Evolutionary conservation across 1,140 invertebrate species (phyloP).

Genomic region (Elymnias hypermnestra): DNA sequence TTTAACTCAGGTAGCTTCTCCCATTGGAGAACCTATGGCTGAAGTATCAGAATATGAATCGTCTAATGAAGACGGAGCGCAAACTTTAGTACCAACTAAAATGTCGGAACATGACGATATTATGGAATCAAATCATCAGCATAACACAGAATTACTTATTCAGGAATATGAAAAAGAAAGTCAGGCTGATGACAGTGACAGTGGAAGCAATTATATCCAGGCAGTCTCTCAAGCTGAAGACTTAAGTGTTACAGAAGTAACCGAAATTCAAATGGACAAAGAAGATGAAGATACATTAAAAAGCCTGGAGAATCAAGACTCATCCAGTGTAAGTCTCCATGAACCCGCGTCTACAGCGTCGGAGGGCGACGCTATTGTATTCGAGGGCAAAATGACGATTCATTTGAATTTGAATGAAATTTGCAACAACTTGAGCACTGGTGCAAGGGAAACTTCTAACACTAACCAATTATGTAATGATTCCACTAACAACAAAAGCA

Average conservation of each 20-base stretch:
- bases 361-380: conserved; percentile 71
- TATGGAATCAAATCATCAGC: conserved; percentile 29
- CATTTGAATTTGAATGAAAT: conserved; percentile 75
- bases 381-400: conserved; percentile 76
- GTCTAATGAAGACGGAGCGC: conserved; percentile 55
- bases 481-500: conserved; percentile 66
- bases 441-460: conserved; percentile 54
- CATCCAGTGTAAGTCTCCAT: conserved; percentile 74
- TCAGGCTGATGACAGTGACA: conserved; percentile 59
- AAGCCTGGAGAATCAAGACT: conserved; percentile 73
- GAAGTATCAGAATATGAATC: conserved; percentile 69
- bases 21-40: conserved; percentile 65
- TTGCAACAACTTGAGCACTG: conserved; percentile 64
- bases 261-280: conserved; percentile 68
- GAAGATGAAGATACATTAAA: conserved; percentile 74
- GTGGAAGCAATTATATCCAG: conserved; percentile 65
- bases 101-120: conserved; percentile 36
- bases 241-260: conserved; percentile 61
- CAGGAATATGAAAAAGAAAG: conserved; percentile 61
- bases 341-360: conserved; percentile 63
- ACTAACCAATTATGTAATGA: conserved; percentile 47
- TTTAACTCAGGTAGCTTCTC: conserved; percentile 66
- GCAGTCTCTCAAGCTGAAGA: conserved; percentile 68
- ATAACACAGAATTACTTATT: conserved; percentile 41
- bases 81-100: conserved; percentile 39